These are phyloP conservation scores for Eudemis profundana DNA, from an alignment of 2,888 invertebrate species.

Conservation along the genomic window DNA sequence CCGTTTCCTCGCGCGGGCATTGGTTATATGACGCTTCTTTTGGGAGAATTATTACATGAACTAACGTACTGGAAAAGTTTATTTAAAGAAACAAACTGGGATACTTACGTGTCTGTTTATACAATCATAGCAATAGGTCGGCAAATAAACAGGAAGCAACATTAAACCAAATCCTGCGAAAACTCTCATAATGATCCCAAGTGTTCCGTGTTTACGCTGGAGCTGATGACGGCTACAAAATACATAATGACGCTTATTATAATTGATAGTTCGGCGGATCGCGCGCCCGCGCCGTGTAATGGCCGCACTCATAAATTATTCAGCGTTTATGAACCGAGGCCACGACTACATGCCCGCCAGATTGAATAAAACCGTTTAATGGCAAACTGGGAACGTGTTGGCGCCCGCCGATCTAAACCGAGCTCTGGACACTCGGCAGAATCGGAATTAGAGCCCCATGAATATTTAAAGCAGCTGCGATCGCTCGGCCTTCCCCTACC, in stretches of 20 bases:
- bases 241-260: slow-evolving; percentile 20
- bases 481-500: not conserved
- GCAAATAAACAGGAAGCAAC: not conserved
- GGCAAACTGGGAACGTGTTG: not conserved
- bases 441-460: slow-evolving; percentile 8
- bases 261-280: slow-evolving; percentile 23
- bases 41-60: too few species aligned
- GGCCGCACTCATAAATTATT: slow-evolving; percentile 16
- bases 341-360: slow-evolving; percentile 5
- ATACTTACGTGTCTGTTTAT: too few species aligned
- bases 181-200: not conserved
- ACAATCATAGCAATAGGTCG: too few species aligned
- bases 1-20: too few species aligned
- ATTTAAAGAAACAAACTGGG: too few species aligned
- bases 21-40: too few species aligned
- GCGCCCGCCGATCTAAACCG: not conserved
- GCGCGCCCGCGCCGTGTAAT: slow-evolving; percentile 17
- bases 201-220: not conserved
- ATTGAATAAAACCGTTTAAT: slow-evolving; percentile 22
- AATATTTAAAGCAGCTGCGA: slow-evolving; percentile 24
- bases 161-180: not conserved
- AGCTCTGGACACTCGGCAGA: slow-evolving; percentile 3
- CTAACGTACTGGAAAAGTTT: too few species aligned
- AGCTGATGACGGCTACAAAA: slow-evolving; percentile 14
- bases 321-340: slow-evolving; percentile 11